Percentiles rank a stretch among this genome's conserved stretches.
phyloP scores from a whole-genome alignment of 2,888 invertebrate species.

The Magallana nippona region DNA sequence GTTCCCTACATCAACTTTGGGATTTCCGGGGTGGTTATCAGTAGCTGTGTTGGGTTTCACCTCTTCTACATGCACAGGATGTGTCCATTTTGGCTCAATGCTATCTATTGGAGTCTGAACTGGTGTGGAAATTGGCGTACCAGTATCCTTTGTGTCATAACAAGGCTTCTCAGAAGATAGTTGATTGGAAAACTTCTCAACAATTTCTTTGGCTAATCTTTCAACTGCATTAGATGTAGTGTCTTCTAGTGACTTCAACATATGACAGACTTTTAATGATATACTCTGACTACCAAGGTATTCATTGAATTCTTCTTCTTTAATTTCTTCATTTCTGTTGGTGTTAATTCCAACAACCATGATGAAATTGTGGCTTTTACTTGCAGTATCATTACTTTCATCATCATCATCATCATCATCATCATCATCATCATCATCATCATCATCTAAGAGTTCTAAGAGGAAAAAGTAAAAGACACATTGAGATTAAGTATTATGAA shows the following conservation, averaged over 20 bases:
- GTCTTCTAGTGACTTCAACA: not conserved
- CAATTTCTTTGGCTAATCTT: not conserved
- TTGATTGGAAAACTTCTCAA: slow-evolving; percentile 6
- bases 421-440: not conserved
- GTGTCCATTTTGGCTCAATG: not conserved
- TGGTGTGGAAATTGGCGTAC: not conserved
- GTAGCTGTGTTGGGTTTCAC: not conserved
- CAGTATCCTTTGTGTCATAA: too few species aligned
- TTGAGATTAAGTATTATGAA: too few species aligned
- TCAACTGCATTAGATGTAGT: not conserved
- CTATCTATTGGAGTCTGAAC: not conserved
- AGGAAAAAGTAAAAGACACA: not conserved
- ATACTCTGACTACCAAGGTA: not conserved
- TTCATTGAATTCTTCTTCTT: not conserved
- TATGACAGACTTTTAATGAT: not conserved
- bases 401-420: not conserved
- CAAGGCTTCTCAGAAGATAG: not conserved
- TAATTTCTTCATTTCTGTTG: not conserved
- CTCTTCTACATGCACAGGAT: not conserved
- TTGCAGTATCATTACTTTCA: not conserved
- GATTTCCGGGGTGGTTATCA: not conserved
- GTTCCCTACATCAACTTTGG: too few species aligned
- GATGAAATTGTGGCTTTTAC: not conserved
- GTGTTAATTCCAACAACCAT: not conserved
- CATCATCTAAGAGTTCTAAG: not conserved